These are phyloP conservation scores for Ridgeia piscesae DNA, from an alignment of 1,140 invertebrate species.

Conservation along the genomic window DNA sequence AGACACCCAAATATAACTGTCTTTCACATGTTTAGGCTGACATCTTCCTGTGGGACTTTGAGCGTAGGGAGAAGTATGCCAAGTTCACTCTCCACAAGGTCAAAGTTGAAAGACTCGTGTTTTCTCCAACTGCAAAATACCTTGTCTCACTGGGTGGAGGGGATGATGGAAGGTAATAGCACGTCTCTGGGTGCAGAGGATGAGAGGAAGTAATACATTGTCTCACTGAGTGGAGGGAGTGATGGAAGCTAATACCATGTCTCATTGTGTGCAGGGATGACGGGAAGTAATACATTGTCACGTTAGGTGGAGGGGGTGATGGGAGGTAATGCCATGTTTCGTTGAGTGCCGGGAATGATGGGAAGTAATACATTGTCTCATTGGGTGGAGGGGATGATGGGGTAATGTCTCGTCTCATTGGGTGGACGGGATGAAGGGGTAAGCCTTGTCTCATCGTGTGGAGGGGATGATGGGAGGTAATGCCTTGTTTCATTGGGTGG, in stretches of 20 bases:
- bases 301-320: conserved; percentile 85
- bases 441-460: conserved; percentile 80
- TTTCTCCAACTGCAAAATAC: conserved; percentile 78
- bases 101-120: conserved; percentile 77
- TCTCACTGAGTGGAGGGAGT: conserved; percentile 84
- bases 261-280: too few species aligned
- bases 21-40: conserved; percentile 63
- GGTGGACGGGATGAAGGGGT: too few species aligned
- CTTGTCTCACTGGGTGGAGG: conserved; percentile 82
- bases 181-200: too few species aligned
- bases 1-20: not conserved
- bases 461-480: conserved; percentile 82
- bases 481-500: too few species aligned
- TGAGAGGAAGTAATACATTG: too few species aligned
- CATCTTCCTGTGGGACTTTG: conserved; percentile 85
- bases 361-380: conserved; percentile 78
- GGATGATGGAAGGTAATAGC: conserved; percentile 84
- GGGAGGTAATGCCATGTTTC: too few species aligned
- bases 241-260: too few species aligned
- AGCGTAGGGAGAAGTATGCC: conserved; percentile 64
- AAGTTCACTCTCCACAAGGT: conserved; percentile 82
- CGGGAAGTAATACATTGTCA: conserved; percentile 79
- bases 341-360: too few species aligned
- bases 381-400: conserved; percentile 87
- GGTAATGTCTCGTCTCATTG: too few species aligned